These are phyloP conservation scores for Cheilosia urbana DNA, from an alignment of 2,888 invertebrate genomes.

Conservation along the genomic window DNA sequence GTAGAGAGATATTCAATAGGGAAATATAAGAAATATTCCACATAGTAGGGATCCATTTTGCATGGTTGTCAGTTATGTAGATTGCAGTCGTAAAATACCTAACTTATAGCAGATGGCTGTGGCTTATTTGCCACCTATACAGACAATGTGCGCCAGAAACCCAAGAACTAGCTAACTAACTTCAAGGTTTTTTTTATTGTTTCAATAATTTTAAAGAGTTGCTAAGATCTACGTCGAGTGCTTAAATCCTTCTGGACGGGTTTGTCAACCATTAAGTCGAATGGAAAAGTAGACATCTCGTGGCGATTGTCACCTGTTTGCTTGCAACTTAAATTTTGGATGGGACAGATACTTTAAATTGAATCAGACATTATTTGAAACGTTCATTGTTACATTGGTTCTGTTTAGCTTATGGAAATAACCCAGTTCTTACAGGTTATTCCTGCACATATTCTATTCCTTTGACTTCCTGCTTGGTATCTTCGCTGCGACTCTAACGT, in stretches of 20 bases:
- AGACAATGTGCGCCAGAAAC: conserved; percentile 5
- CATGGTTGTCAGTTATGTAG: conserved; percentile 32
- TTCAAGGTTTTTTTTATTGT: conserved; percentile 15
- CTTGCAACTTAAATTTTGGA: too few relatives aligned
- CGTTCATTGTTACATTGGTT: neutral
- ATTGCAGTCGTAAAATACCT: conserved; percentile 32
- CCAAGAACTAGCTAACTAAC: too few relatives aligned
- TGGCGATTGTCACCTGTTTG: too few relatives aligned
- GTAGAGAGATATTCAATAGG: conserved; percentile 7
- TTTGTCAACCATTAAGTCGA: neutral
- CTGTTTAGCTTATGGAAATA: neutral
- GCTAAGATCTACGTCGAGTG: neutral
- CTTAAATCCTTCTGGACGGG: neutral
- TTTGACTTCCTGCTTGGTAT: neutral
- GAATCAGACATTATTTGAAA: too few relatives aligned
- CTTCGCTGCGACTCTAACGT: neutral
- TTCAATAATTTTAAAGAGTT: conserved; percentile 23
- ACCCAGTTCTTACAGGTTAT: neutral
- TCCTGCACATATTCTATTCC: conserved; percentile 10
- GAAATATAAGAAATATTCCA: conserved; percentile 33
- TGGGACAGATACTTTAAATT: too few relatives aligned
- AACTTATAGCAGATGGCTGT: conserved; percentile 8
- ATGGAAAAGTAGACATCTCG: neutral
- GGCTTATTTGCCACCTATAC: neutral
- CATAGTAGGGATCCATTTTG: conserved; percentile 9